phyloP scores from a whole-genome alignment of 2,797 vertebrate genomes.

The Acanthis flammea region DNA sequence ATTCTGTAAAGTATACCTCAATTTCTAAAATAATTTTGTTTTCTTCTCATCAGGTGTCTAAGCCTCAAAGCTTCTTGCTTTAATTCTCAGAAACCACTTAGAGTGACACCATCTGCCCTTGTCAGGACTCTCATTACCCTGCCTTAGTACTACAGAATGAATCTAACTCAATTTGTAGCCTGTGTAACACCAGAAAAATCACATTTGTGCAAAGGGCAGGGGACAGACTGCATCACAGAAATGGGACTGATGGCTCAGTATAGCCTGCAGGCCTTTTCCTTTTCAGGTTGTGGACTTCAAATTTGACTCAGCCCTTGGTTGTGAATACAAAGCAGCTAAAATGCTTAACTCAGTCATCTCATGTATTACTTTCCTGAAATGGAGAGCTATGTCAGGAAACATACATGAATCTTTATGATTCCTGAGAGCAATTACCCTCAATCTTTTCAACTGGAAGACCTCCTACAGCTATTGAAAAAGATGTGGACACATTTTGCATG shows the following conservation, averaged over 20 bases:
- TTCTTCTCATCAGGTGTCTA: neutral
- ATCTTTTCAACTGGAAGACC: neutral
- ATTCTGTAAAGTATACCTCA: neutral
- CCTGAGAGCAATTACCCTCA: neutral
- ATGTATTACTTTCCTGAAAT: neutral
- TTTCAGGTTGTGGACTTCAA: neutral
- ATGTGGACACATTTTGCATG: neutral
- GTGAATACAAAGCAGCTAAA: neutral
- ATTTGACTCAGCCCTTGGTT: neutral
- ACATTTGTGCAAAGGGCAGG: slow-evolving; percentile 47
- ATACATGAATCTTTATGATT: neutral
- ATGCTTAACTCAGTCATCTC: neutral
- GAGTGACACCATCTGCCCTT: slow-evolving; percentile 41
- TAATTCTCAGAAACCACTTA: slow-evolving; percentile 57
- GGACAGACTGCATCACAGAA: slow-evolving; percentile 15
- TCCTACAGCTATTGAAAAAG: neutral
- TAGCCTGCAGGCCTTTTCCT: neutral
- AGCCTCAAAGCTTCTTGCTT: slow-evolving; percentile 41
- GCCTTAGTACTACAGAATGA: neutral
- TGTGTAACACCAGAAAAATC: slow-evolving; percentile 55
- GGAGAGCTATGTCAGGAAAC: neutral
- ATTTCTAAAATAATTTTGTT: neutral
- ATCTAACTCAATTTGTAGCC: slow-evolving; percentile 72
- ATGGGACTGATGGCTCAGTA: slow-evolving; percentile 8
- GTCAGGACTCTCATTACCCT: slow-evolving; percentile 10